phyloP scores from a whole-genome alignment of 2,888 invertebrate genomes.

The Heliconius hortense region DNA sequence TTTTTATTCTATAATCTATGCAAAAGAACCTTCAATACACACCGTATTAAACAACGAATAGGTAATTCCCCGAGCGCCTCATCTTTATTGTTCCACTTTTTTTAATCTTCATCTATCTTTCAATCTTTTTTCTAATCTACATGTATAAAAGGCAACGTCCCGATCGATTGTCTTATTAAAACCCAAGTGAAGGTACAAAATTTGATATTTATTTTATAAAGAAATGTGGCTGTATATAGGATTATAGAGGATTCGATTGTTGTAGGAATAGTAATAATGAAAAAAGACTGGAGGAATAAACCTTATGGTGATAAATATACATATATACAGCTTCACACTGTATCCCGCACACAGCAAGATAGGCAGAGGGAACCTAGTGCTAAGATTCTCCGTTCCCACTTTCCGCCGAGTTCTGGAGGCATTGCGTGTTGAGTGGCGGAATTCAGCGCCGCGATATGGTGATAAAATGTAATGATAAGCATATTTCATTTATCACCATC shows the following conservation, averaged over 20 bases:
- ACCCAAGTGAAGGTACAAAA: background rate
- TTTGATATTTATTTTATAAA: slow-evolving; percentile 1
- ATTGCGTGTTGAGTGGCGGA: no score
- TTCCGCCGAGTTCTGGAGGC: no score
- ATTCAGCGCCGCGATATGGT: no score
- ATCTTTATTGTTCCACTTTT: slow-evolving; percentile 17
- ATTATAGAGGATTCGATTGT: background rate
- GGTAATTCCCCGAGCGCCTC: slow-evolving; percentile 21
- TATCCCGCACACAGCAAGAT: no score
- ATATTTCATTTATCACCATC: no score
- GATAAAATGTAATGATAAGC: no score
- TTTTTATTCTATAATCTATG: background rate
- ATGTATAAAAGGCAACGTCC: slow-evolving; percentile 17
- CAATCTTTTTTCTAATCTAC: slow-evolving; percentile 25
- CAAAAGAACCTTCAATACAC: slow-evolving; percentile 9
- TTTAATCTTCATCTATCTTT: slow-evolving; percentile 23
- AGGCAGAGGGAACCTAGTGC: no score
- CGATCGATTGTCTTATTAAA: slow-evolving; percentile 1
- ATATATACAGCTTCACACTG: no score
- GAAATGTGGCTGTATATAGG: background rate
- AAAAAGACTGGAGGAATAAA: background rate
- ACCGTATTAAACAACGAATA: slow-evolving; percentile 11
- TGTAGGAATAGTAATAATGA: background rate
- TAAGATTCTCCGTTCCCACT: no score
- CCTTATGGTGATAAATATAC: no score